These are phyloP conservation scores for Palythoa caribaeorum DNA, from an alignment of 92 coral and sea anemone genomes.

Conservation along the genomic window DNA sequence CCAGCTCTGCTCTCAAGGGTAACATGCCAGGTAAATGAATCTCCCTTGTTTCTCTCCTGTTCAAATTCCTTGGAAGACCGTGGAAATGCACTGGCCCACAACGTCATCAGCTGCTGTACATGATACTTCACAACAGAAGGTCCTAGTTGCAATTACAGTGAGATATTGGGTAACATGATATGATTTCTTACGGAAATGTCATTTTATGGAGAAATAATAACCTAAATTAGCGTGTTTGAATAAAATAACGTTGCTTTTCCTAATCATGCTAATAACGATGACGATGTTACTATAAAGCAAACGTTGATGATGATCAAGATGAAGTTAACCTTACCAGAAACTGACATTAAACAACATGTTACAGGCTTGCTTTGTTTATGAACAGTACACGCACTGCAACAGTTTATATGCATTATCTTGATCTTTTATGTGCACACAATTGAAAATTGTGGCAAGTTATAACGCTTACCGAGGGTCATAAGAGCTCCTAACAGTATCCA, in stretches of 20 bases:
- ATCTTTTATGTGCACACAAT: no score
- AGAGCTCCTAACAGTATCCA: slow-evolving; percentile 95
- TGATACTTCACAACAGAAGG: slow-evolving; percentile 95
- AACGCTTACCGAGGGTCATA: slow-evolving; percentile 89
- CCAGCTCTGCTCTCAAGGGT: slow-evolving; percentile 98
- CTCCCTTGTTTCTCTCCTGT: slow-evolving; percentile 94
- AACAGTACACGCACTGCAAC: background rate
- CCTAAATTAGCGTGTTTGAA: no score
- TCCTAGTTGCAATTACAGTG: slow-evolving; percentile 53
- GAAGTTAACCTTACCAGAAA: no score
- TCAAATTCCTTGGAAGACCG: slow-evolving; percentile 91
- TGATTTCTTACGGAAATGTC: background rate
- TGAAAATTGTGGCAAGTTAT: no score
- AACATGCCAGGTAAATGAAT: slow-evolving; percentile 98
- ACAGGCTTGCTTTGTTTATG: background rate
- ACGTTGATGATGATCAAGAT: no score
- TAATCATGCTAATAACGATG: no score
- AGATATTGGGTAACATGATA: background rate
- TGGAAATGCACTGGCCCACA: slow-evolving; percentile 96
- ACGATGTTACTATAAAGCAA: no score
- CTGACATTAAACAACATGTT: no score
- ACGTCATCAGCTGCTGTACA: slow-evolving; percentile 85
- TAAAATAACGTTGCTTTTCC: no score
- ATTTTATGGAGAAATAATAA: no score
- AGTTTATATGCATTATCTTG: background rate